Conservation (phyloP, 2,797 vertebrate species). For the Paguma larvata region DNA sequence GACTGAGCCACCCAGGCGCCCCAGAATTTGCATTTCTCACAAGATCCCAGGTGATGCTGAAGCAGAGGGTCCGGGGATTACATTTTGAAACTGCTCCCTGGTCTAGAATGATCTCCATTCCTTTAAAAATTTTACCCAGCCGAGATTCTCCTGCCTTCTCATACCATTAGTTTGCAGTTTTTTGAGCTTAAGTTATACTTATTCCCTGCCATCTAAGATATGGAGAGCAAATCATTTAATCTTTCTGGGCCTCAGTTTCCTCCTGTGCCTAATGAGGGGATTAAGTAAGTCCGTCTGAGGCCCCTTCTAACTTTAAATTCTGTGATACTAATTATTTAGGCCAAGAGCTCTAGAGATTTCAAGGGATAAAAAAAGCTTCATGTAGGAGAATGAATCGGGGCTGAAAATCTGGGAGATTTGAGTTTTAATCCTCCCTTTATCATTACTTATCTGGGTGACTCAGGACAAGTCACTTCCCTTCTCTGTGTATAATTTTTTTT, state of each 20-base stretch:
- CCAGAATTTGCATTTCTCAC: slow-evolving; percentile 54
- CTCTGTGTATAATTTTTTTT: neutral
- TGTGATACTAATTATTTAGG: slow-evolving; percentile 76
- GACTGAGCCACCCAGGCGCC: no score
- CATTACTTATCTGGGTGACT: slow-evolving; percentile 64
- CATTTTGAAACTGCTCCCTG: neutral
- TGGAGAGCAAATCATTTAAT: slow-evolving; percentile 75
- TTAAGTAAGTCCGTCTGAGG: slow-evolving; percentile 60
- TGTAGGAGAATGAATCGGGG: slow-evolving; percentile 3
- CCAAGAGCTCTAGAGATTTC: slow-evolving; percentile 49
- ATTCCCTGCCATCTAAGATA: slow-evolving; percentile 61
- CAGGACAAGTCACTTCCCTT: slow-evolving; percentile 55
- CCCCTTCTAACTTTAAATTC: slow-evolving; percentile 62
- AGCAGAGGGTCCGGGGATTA: neutral
- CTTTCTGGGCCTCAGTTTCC: slow-evolving; percentile 80
- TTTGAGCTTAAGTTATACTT: slow-evolving; percentile 51
- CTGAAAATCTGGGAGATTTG: slow-evolving; percentile 66
- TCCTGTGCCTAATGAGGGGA: slow-evolving; percentile 73
- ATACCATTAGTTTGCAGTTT: slow-evolving; percentile 44
- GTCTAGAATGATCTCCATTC: slow-evolving; percentile 2
- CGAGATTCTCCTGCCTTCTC: neutral
- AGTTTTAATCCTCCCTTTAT: slow-evolving; percentile 75
- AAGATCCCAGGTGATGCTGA: neutral
- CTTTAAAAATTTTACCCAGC: neutral
- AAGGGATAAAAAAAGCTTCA: slow-evolving; percentile 64